Conservation (phyloP, 2,888 invertebrate species). For the Pyralis farinalis region DNA sequence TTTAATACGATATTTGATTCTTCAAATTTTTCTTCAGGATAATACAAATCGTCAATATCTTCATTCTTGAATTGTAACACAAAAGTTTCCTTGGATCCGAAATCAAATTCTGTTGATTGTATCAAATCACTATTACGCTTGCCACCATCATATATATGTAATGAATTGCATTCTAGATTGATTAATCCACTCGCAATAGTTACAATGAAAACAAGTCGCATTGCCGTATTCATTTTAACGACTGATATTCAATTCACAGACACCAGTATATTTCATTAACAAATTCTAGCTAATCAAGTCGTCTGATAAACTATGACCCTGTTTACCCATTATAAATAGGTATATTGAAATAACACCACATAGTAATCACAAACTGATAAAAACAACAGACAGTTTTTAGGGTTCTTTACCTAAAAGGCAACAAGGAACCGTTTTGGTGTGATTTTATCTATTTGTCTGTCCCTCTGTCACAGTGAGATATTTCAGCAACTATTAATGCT, state of each 20-base stretch:
- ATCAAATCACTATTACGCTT: background rate
- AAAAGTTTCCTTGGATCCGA: background rate
- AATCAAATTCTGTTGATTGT: constrained; percentile 4
- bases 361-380: no score
- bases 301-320: constrained; percentile 9
- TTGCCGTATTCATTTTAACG: constrained; percentile 2
- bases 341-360: background rate
- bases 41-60: background rate
- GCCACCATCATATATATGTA: background rate
- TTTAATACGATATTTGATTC: background rate
- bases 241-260: constrained; percentile 1
- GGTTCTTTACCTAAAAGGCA: no score
- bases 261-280: background rate
- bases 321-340: constrained; percentile 5
- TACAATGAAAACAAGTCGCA: constrained; percentile 5
- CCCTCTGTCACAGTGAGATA: no score
- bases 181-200: background rate
- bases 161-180: background rate
- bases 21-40: background rate
- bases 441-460: no score
- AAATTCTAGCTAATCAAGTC: constrained; percentile 3
- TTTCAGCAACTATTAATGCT: no score
- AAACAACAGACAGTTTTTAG: no score
- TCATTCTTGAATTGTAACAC: background rate
- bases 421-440: no score